Percentiles rank a stretch among this genome's conserved stretches.
Conservation (phyloP, 2,113 vertebrate genomes). For the Nyctereutes procyonoides region DNA sequence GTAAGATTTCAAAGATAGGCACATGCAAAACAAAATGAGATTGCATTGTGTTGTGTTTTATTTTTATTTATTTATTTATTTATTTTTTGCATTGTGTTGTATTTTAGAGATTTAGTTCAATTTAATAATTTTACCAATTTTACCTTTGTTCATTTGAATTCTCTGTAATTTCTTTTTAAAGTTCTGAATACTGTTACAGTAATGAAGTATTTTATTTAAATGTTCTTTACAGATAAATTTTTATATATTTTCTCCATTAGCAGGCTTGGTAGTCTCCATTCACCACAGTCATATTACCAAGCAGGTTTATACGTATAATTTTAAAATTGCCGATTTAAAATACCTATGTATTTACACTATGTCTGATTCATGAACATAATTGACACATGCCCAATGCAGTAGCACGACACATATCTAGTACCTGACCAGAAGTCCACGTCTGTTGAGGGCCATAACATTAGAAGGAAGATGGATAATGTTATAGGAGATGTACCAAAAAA, state of each 20-base stretch:
- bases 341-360: not conserved
- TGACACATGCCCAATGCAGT: not conserved
- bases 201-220: not conserved
- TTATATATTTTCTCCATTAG: not conserved
- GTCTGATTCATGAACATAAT: not conserved
- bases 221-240: not conserved
- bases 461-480: not conserved
- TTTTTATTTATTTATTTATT: too few relatives aligned
- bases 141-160: not conserved
- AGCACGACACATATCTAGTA: too few relatives aligned
- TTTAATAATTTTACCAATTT: not conserved
- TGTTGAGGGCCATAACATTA: not conserved
- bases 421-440: not conserved
- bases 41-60: not conserved
- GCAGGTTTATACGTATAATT: not conserved
- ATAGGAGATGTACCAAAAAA: not conserved
- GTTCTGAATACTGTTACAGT: not conserved
- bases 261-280: not conserved
- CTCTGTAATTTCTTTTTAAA: not conserved
- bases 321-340: not conserved
- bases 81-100: not conserved
- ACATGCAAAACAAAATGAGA: constrained; percentile 10
- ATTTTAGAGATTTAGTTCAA: constrained; percentile 16
- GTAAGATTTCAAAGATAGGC: not conserved
- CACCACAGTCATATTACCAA: not conserved